Base-by-base conservation (phyloP, 1,140 invertebrate species). In the Calosoma granatense region DNA sequence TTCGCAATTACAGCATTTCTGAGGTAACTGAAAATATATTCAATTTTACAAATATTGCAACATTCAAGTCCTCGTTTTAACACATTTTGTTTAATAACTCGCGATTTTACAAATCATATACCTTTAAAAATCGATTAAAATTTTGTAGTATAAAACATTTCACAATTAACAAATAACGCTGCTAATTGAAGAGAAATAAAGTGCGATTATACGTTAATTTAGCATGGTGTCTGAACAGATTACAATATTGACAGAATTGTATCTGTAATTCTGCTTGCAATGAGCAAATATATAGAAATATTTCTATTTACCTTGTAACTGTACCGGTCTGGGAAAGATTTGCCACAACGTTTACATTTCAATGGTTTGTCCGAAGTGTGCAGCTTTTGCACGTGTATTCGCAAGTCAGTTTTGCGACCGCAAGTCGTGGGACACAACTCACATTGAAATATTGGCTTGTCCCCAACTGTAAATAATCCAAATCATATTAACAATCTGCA, bases 361-460 rank as follows among this genome's bases (percentile, higher is more conserved):
- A 97, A 71, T 0, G 93, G 93, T 67, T 88, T 88, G 65, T 96
- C 94, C 11, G 91, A 90, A 14, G 92, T 94, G 71, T 98, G 95
- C 53, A 98, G 78, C 71, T 97, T 97, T 73, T 95, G 92, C 41
- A 98, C 88, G 69, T 98, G 95, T 63, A 97, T 94, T 62, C 94
- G 82, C 23, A 98, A 78, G 76, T 98, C 95, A 0, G 94, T 97
- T 79, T 97, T 97, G 20, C 95, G 81, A 0, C 94, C 94, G 72
- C 95, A 98, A 2, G 94, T 98, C 0, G 94, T 91, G 12, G 95
- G 94, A 74, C 95, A 98, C 3, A 96, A 76, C 65, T 93, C 89
- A 71, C 95, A 98, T 59, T 94, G 87, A 73, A 92, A 98, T 36
- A 97, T 83, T 1, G 95, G 95, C 69, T 97, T 97, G 64, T 95